phyloP scores from a whole-genome alignment of 1,140 invertebrate genomes.

The Pseudomyrmex flavicornis region DNA sequence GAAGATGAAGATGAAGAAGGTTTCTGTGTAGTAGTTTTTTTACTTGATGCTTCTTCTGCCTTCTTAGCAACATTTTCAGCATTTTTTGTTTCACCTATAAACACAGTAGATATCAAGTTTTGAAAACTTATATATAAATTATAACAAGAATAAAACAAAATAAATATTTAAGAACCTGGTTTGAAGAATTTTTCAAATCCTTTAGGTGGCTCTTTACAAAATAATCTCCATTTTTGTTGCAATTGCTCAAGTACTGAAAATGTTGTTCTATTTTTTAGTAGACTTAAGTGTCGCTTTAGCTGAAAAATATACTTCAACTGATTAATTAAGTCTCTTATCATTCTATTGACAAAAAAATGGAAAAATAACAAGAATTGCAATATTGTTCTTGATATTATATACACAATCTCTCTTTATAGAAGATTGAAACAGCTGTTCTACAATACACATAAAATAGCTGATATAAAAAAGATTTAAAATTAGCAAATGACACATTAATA shows the following conservation, averaged over 20 bases:
- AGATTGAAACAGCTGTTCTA: no score
- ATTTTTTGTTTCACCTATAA: constrained; percentile 66
- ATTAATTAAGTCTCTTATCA: background rate
- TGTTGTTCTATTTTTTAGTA: constrained; percentile 74
- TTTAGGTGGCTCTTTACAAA: constrained; percentile 92
- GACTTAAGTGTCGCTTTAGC: constrained; percentile 75
- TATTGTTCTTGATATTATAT: no score
- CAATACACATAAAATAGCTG: no score
- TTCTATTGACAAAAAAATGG: background rate
- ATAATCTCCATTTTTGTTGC: constrained; percentile 85
- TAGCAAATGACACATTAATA: no score
- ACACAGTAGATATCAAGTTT: background rate
- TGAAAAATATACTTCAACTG: constrained; percentile 56
- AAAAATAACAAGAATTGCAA: background rate
- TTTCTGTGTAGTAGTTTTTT: constrained; percentile 73
- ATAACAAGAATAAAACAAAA: constrained; percentile 2
- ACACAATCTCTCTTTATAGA: no score
- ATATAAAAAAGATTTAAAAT: no score
- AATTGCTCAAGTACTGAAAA: constrained; percentile 80
- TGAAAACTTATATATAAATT: background rate
- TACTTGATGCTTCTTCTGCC: constrained; percentile 78
- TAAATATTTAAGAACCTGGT: constrained; percentile 80
- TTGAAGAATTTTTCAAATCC: constrained; percentile 97
- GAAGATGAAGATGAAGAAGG: constrained; percentile 74
- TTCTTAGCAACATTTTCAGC: constrained; percentile 83